These are phyloP conservation scores for Tortrix viridana DNA, from an alignment of 2,888 invertebrate genomes.

Conservation along the genomic window DNA sequence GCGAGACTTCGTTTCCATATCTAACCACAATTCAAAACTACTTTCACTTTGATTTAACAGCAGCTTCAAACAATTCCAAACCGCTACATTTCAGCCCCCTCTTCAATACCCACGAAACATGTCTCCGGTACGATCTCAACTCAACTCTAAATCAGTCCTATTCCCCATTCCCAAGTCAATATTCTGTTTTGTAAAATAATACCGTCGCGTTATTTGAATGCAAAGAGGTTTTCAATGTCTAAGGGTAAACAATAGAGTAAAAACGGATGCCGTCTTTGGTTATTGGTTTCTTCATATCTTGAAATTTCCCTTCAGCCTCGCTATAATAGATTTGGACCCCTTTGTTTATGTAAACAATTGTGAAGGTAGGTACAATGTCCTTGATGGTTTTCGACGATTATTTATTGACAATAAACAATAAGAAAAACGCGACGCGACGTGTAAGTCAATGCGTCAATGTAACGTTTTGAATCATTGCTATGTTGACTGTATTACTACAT, in stretches of 20 bases:
- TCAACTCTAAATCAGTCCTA: slow-evolving; percentile 10
- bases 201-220: slow-evolving; percentile 18
- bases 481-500: no score
- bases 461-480: no score
- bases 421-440: no score
- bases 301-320: slow-evolving; percentile 12
- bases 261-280: slow-evolving; percentile 14
- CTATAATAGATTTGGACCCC: slow-evolving; percentile 17
- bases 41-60: no score
- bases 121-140: neutral
- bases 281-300: slow-evolving; percentile 24
- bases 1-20: no score
- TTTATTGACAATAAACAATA: no score
- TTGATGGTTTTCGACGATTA: neutral
- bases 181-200: slow-evolving; percentile 11
- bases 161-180: neutral
- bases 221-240: slow-evolving; percentile 14
- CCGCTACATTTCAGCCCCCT: slow-evolving; percentile 1
- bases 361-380: neutral
- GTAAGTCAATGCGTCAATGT: no score
- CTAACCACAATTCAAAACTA: no score
- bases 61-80: slow-evolving; percentile 1
- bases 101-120: slow-evolving; percentile 6
- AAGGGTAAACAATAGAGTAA: slow-evolving; percentile 15
- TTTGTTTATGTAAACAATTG: slow-evolving; percentile 11